phyloP scores from a whole-genome alignment of 2,797 vertebrate species.

The Euphonia xanthogaster region DNA sequence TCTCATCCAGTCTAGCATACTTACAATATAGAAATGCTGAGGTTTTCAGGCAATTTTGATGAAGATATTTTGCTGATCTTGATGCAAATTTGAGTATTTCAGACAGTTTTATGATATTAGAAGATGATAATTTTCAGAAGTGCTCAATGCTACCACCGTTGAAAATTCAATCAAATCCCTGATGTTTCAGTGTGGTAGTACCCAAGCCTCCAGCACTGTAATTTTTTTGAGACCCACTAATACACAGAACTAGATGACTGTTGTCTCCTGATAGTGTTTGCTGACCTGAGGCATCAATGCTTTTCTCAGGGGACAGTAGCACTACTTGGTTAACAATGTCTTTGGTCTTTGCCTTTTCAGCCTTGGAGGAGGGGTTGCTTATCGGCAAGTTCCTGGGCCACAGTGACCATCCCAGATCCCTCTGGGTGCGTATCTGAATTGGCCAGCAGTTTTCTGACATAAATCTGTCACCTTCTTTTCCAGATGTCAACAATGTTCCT shows the following conservation, averaged over 20 bases:
- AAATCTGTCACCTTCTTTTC: neutral
- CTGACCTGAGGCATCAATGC: neutral
- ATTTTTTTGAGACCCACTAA: neutral
- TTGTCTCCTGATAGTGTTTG: neutral
- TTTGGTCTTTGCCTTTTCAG: neutral
- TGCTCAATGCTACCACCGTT: neutral
- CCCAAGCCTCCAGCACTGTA: neutral
- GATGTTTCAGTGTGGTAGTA: neutral
- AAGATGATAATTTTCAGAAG: neutral
- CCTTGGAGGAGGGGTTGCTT: fast-evolving
- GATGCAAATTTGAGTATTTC: neutral
- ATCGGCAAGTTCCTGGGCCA: neutral
- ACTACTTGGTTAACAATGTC: neutral
- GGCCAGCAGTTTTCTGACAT: neutral
- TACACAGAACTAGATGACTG: neutral
- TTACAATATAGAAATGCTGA: neutral
- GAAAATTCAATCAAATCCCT: neutral
- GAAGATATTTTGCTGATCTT: neutral
- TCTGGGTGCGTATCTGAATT: neutral
- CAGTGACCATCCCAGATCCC: neutral
- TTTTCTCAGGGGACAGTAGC: neutral
- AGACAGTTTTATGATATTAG: neutral
- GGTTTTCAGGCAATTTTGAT: neutral
- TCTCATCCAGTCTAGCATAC: neutral
- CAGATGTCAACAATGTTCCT: neutral